Conservation (phyloP, 2,888 invertebrate species). For the Synergus umbraculus region DNA sequence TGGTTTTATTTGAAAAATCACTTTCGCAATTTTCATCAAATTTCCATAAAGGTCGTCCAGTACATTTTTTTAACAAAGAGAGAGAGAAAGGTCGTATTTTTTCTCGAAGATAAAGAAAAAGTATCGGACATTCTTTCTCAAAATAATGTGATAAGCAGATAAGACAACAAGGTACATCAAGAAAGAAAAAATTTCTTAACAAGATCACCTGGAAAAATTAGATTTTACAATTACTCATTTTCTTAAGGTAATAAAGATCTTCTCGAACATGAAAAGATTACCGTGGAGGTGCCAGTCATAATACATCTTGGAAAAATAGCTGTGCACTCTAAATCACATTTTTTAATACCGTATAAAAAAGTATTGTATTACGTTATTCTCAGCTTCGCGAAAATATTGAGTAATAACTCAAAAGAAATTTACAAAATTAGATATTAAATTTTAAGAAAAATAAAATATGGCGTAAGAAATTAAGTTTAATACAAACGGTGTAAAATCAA, state of each 20-base stretch:
- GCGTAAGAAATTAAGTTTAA: background rate
- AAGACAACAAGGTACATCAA: background rate
- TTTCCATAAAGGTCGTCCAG: too few relatives aligned
- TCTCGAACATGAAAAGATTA: background rate
- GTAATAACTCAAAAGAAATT: background rate
- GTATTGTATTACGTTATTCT: background rate
- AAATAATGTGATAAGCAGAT: background rate
- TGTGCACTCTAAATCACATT: background rate
- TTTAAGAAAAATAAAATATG: background rate
- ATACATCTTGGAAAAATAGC: background rate
- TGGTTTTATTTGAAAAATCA: too few relatives aligned
- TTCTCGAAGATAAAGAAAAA: constrained; percentile 1
- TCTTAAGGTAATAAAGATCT: background rate
- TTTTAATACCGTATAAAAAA: background rate
- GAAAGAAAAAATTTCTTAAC: background rate
- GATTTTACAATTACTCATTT: background rate
- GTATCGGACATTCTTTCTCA: background rate
- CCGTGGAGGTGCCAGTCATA: background rate
- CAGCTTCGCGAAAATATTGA: background rate
- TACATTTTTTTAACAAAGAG: background rate
- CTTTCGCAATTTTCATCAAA: too few relatives aligned
- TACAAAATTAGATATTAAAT: background rate
- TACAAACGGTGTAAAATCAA: constrained; percentile 13
- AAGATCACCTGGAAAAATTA: background rate
- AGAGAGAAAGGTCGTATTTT: background rate